Conservation (phyloP, 2,888 invertebrate species). For the Tetranychus piercei region DNA sequence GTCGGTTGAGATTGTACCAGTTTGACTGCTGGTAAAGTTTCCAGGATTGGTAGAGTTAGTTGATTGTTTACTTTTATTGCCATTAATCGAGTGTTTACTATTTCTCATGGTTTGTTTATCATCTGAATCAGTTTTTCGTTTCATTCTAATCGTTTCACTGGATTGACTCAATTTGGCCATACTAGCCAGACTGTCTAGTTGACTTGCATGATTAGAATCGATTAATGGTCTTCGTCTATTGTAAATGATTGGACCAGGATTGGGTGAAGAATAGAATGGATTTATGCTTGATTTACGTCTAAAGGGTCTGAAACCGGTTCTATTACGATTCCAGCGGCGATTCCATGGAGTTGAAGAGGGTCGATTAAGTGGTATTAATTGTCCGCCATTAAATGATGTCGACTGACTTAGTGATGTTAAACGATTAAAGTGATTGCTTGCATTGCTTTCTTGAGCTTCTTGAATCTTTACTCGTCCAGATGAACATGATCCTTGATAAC, state of each 20-base stretch:
- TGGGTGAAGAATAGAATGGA: not conserved
- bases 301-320: not conserved
- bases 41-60: not conserved
- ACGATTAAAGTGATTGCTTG: not conserved
- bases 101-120: too few relatives aligned
- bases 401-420: not conserved
- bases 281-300: not conserved
- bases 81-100: too few relatives aligned
- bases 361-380: not conserved
- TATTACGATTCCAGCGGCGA: not conserved
- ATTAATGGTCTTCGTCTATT: not conserved
- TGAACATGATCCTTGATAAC: constrained; percentile 1
- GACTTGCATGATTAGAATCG: constrained; percentile 2
- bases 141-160: too few relatives aligned
- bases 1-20: not conserved
- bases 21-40: not conserved
- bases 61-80: not conserved
- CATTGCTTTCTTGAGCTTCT: too few relatives aligned
- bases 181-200: not conserved
- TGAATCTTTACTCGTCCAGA: not conserved
- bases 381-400: not conserved
- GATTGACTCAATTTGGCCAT: too few relatives aligned
- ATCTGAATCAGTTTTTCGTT: too few relatives aligned
- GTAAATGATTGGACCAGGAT: not conserved
- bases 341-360: not conserved